phyloP scores from a whole-genome alignment of 2,113 vertebrate species.

The Podilymbus podiceps region DNA sequence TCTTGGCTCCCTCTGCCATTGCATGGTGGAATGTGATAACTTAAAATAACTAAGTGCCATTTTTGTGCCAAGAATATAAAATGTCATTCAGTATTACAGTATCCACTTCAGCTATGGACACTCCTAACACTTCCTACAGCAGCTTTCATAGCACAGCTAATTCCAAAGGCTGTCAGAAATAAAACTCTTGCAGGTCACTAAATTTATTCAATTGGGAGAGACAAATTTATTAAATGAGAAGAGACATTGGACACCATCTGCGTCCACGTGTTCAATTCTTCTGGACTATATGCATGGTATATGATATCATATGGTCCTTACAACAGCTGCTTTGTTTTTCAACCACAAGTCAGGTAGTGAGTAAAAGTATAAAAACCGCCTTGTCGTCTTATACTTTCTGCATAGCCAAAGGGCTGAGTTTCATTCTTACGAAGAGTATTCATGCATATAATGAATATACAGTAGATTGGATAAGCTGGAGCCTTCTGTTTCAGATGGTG shows the following conservation, averaged over 20 bases:
- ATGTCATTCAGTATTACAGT: neutral
- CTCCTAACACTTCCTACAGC: neutral
- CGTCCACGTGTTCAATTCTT: neutral
- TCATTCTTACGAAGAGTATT: neutral
- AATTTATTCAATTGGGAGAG: neutral
- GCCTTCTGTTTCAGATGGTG: neutral
- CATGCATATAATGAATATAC: neutral
- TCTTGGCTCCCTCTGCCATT: neutral
- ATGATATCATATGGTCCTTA: neutral
- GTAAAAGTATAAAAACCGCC: neutral
- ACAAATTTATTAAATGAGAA: neutral
- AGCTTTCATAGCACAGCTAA: neutral
- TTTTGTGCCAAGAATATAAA: slow-evolving; percentile 1
- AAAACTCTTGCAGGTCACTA: neutral
- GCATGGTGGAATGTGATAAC: neutral
- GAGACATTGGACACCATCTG: neutral
- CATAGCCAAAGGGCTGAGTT: neutral
- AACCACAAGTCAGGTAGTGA: neutral
- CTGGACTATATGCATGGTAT: fast-evolving
- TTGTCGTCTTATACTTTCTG: neutral
- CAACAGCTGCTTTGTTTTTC: neutral
- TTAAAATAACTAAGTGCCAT: slow-evolving; percentile 42
- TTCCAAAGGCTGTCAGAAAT: neutral
- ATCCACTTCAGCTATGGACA: neutral
- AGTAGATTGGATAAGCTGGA: neutral